phyloP scores from a whole-genome alignment of 2,888 invertebrate genomes.

The Heliothis peltigera region DNA sequence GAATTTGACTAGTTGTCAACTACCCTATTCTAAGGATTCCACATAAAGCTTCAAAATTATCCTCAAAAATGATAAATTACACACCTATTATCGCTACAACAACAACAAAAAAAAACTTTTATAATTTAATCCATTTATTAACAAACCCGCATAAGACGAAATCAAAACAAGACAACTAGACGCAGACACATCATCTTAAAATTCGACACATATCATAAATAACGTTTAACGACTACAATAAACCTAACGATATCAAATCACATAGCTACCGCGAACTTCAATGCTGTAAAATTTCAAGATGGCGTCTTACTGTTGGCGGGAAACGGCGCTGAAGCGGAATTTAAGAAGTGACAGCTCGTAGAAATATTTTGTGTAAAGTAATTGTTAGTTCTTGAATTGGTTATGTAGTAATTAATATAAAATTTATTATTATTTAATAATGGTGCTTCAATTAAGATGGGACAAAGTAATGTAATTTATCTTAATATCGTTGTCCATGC shows the following conservation, averaged over 20 bases:
- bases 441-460: too few relatives aligned
- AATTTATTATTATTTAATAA: too few relatives aligned
- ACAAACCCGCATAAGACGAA: conserved; percentile 3
- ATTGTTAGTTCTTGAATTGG: too few relatives aligned
- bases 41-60: neutral
- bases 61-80: too few relatives aligned
- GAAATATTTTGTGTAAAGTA: too few relatives aligned
- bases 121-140: conserved; percentile 1
- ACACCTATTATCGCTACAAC: too few relatives aligned
- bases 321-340: conserved; percentile 3
- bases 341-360: neutral
- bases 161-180: conserved; percentile 10
- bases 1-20: too few relatives aligned
- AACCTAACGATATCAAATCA: conserved; percentile 59
- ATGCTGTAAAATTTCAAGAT: conserved; percentile 58
- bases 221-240: conserved; percentile 42
- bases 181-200: conserved; percentile 50
- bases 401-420: too few relatives aligned
- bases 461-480: too few relatives aligned
- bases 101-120: too few relatives aligned
- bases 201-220: conserved; percentile 54
- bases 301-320: conserved; percentile 42
- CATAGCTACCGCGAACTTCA: conserved; percentile 56
- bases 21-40: too few relatives aligned
- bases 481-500: too few relatives aligned